Evolutionary conservation across 2,113 vertebrate species (phyloP).

Genomic region (Catharus fuscescens): DNA sequence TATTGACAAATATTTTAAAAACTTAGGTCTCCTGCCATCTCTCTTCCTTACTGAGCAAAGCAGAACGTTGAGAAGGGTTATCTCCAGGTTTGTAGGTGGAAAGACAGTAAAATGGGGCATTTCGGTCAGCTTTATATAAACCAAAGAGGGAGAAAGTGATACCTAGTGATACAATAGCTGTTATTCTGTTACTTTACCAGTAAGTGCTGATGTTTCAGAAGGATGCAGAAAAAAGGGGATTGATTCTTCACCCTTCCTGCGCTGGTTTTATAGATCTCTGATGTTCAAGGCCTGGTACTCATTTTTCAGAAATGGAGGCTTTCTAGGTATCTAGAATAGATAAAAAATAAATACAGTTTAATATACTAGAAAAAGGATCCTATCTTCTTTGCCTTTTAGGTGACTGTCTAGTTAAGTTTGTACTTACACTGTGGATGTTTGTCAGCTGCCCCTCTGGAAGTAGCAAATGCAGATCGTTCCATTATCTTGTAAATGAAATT

Average conservation of each 20-base stretch:
- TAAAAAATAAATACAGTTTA: not conserved
- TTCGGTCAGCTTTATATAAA: not conserved
- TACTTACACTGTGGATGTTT: not conserved
- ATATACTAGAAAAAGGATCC: not conserved
- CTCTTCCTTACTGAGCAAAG: not conserved
- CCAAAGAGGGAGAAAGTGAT: not conserved
- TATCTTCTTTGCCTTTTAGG: not conserved
- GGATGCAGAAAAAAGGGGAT: not conserved
- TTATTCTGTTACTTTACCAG: not conserved
- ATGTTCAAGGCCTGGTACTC: not conserved
- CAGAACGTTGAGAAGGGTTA: not conserved
- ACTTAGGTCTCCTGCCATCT: not conserved
- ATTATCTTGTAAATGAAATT: slow-evolving; percentile 28
- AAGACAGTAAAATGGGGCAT: not conserved
- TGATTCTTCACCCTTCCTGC: not conserved
- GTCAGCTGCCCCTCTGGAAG: slow-evolving; percentile 5
- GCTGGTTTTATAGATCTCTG: not conserved
- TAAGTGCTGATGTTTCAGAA: not conserved
- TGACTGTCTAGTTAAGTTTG: not conserved
- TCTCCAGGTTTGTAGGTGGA: not conserved
- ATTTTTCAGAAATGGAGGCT: not conserved
- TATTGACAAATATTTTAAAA: not conserved
- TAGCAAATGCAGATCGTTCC: not conserved
- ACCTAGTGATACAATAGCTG: not conserved
- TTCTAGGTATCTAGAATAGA: not conserved